Evolutionary conservation across 2,113 vertebrate species (phyloP), one percentile per base, ranked within the genome.

Genomic region (Gallinago undulata): DNA sequence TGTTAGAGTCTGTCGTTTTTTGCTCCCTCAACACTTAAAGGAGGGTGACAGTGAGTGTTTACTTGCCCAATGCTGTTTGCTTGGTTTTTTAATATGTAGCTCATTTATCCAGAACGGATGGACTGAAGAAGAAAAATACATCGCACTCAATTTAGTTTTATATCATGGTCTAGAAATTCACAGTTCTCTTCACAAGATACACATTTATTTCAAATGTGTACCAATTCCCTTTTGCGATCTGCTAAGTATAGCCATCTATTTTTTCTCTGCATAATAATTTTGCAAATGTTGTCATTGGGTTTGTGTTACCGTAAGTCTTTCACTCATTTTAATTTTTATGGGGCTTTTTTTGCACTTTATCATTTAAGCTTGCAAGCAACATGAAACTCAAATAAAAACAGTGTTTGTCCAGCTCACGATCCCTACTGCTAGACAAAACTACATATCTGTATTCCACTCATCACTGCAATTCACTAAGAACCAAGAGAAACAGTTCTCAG

Each of bases 1-100:
- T 41, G 6, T 63, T 48, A 50, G 18, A 45, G 10, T 37, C n/a
- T 10, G 12, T 45, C 4, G 66, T 64, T 82, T 78, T 76, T 59
- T 39, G 13, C 18, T 66, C 31, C 33, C 11, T 70, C 50, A 88
- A 33, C 15, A 53, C 3, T 35, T 39, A 25, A 21, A 50, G 6
- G 5, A 12, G 19, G 24, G 28, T 82, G 66, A 82, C 73, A 22
- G 23, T 41, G 16, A 1, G 7, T 28, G 3, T 13, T 21, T 18
- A 72, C 1, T 2, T 79, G 33, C 5, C 14, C 30, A 89, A 9
- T 0, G 7, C 9, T 17, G 0, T 35, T 59, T 66, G 10, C 35
- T 73, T 73, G 18, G 2, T 50, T 56, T 84, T 87, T 82, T 25
- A 75, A 19, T 30, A 73, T 9, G 7, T 11, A 83, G 50, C n/a